Conservation (phyloP, 1,140 invertebrate genomes). For the Drosophila lacteicornis region DNA sequence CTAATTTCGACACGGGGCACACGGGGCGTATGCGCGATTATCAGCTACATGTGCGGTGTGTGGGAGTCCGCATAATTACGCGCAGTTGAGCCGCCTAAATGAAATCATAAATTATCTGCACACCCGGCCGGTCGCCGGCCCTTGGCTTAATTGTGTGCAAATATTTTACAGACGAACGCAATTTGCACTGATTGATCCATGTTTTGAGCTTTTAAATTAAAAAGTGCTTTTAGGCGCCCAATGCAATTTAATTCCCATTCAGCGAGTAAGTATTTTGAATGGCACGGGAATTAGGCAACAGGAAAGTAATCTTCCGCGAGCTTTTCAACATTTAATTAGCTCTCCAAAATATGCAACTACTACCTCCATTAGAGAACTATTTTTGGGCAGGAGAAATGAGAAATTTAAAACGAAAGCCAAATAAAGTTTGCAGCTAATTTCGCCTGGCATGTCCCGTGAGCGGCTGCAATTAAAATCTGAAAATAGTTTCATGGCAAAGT, state of each 20-base stretch:
- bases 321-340: slow-evolving; percentile 4
- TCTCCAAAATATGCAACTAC: slow-evolving; percentile 22
- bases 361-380: slow-evolving; percentile 26
- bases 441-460: slow-evolving; percentile 34
- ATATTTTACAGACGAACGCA: slow-evolving; percentile 61
- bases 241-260: background rate
- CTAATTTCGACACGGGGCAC: slow-evolving; percentile 26
- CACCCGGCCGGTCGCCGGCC: slow-evolving; percentile 26
- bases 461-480: slow-evolving; percentile 65
- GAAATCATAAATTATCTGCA: slow-evolving; percentile 78
- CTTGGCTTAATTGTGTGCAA: slow-evolving; percentile 75
- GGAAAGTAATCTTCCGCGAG: background rate
- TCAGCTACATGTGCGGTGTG: slow-evolving; percentile 38
- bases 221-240: background rate
- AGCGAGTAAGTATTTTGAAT: slow-evolving; percentile 2
- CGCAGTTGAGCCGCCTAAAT: slow-evolving; percentile 76
- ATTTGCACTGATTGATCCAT: slow-evolving; percentile 57
- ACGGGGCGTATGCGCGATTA: slow-evolving; percentile 70
- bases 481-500: slow-evolving; percentile 62
- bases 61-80: slow-evolving; percentile 73
- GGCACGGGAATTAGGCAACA: background rate
- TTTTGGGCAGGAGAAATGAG: background rate
- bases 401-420: slow-evolving; percentile 52
- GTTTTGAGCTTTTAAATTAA: slow-evolving; percentile 18
- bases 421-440: slow-evolving; percentile 66